Percentiles rank a stretch among this genome's conserved stretches.
phyloP scores from a whole-genome alignment of 2,888 invertebrate species.

The Myopa tessellatipennis region DNA sequence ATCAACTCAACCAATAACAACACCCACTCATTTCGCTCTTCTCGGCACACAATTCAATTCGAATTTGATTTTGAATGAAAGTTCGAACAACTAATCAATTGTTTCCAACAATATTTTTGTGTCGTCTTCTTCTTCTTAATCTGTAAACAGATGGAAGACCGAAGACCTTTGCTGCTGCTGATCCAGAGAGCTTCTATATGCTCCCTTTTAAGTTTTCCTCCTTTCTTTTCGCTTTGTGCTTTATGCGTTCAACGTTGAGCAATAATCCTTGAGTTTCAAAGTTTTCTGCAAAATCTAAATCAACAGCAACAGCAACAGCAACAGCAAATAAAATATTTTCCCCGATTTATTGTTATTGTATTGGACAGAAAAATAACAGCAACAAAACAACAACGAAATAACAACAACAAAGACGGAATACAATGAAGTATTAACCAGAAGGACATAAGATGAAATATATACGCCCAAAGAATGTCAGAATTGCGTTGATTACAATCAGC shows the following conservation, averaged over 20 bases:
- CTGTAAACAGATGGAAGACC: neutral
- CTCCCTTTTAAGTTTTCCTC: no score
- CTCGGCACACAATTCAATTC: constrained; percentile 15
- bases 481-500: constrained; percentile 27
- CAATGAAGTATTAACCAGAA: neutral
- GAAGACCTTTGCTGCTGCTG: neutral
- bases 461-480: constrained; percentile 10
- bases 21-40: constrained; percentile 5
- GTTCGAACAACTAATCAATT: constrained; percentile 64
- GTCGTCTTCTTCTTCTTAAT: neutral
- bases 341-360: no score
- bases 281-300: no score
- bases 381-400: no score
- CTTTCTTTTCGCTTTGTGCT: no score
- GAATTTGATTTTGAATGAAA: constrained; percentile 42
- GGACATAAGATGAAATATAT: constrained; percentile 1
- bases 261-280: no score
- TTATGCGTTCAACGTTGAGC: no score
- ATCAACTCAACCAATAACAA: constrained; percentile 16
- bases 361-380: neutral
- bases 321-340: neutral
- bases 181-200: no score
- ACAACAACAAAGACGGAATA: neutral
- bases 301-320: neutral
- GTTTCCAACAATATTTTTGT: constrained; percentile 47